Base-by-base conservation (phyloP, 2,888 invertebrate species). In the Stratiomys singularior region DNA sequence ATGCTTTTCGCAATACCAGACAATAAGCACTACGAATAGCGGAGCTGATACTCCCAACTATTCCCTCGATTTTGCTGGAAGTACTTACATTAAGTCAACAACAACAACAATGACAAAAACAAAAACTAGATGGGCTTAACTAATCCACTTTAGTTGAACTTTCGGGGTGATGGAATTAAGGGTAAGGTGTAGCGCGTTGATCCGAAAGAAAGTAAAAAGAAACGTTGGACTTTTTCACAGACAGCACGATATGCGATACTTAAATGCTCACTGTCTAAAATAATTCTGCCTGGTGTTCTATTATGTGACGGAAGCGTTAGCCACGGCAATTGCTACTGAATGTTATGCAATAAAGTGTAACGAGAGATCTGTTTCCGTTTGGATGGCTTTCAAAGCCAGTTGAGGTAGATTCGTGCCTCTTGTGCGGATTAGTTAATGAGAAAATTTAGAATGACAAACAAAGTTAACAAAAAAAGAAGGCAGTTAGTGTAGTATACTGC, bases 61-160 rank as follows among this genome's bases (percentile, higher is more conserved):
- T 37, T 37, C 9, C 37, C 37, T 37, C 37, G 5, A 3, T 37
- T 37, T 37, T 37, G 37, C 5, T 3, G 37, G 37, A 37, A 9
- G 9, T 37, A 37, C 37, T 37, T 37, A 37, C 37, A 9, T 37
- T 37, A 5, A 37, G 37, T 5, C 37, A 37, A 5, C 3, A n/a
- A n/a, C n/a, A n/a, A n/a, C 3, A 37, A 37, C 37, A 37, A 37
- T 37, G 37, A 9, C n/a, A n/a, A n/a, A n/a, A n/a, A n/a, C n/a
- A n/a, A 37, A 37, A 37, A 37, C 3, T 9, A 9, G 37, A 5
- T 37, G 37, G 37, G 52, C 47, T 77, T 77, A 74, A 25, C 71
- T 77, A 77, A 77, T 77, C 77, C 71, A 71, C 28, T 77, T 77
- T 69, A 69, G 21, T 23, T 27, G 27, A 77, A 77, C 63, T 71